A percentile compares a stretch with the other conserved stretches of the same genome.
phyloP scores from a whole-genome alignment of 2,113 vertebrate genomes.

The Cygnus buccinator region DNA sequence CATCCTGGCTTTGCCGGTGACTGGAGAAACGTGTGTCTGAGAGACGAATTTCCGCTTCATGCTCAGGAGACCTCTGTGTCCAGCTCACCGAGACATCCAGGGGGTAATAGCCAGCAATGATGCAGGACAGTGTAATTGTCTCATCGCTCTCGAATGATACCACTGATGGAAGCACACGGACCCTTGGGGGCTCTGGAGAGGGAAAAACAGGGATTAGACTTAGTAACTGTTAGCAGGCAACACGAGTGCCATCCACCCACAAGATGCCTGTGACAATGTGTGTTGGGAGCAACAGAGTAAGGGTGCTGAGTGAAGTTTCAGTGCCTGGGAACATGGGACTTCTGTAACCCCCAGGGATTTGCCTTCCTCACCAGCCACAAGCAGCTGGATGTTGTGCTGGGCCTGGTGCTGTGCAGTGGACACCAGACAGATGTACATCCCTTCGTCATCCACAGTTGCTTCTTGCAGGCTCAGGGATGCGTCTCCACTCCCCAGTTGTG shows the following conservation, averaged over 20 bases:
- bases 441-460: slow-evolving; percentile 78
- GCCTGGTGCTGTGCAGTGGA: slow-evolving; percentile 64
- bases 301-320: neutral
- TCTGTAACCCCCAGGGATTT: neutral
- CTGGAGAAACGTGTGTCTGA: slow-evolving; percentile 75
- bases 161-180: neutral
- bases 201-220: neutral
- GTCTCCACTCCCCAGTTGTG: slow-evolving; percentile 60
- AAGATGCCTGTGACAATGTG: neutral
- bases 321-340: neutral
- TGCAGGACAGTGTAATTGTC: slow-evolving; percentile 35
- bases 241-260: neutral
- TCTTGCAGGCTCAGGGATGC: slow-evolving; percentile 75
- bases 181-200: slow-evolving; percentile 50
- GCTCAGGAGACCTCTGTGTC: slow-evolving; percentile 10
- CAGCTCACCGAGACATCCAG: slow-evolving; percentile 58
- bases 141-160: neutral
- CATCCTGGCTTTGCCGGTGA: slow-evolving; percentile 78
- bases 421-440: slow-evolving; percentile 83
- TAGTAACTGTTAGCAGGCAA: neutral
- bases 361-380: slow-evolving; percentile 73
- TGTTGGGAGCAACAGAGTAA: neutral
- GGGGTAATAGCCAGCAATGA: slow-evolving; percentile 67
- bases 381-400: slow-evolving; percentile 82
- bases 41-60: neutral